Evolutionary conservation across 2,113 vertebrate genomes (phyloP).

Genomic region (Ascaphus truei): DNA sequence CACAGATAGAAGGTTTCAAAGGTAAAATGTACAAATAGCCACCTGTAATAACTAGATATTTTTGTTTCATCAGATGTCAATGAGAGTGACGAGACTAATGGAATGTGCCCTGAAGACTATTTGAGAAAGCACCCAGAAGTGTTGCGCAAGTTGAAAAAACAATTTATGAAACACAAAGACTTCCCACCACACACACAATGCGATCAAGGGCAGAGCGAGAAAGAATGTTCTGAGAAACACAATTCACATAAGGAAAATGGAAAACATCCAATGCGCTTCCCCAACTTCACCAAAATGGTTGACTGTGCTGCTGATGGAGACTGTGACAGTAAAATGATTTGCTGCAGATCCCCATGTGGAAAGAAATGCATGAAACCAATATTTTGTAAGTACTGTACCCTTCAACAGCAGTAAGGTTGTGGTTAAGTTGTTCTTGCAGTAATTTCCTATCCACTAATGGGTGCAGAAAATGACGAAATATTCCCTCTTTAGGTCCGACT

Average conservation of each 20-base stretch:
- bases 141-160: not conserved
- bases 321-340: not conserved
- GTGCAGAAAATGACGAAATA: no score
- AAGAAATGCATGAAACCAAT: constrained; percentile 14
- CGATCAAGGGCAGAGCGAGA: not conserved
- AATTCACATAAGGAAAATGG: not conserved
- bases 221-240: not conserved
- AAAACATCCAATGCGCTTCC: not conserved
- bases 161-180: not conserved
- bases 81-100: not conserved
- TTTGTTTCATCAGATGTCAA: not conserved
- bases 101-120: constrained; percentile 5
- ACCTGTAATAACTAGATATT: not conserved
- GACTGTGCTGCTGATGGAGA: constrained; percentile 3
- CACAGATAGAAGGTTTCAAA: no score
- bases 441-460: no score
- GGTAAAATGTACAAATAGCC: no score
- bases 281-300: not conserved
- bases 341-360: constrained; percentile 3
- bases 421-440: not conserved
- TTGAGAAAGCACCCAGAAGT: not conserved
- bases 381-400: constrained; percentile 8
- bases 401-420: not conserved
- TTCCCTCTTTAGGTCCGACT: no score
- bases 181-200: not conserved